Base-by-base conservation (phyloP, 2,797 vertebrate genomes). In the Catostomus latipinnis region DNA sequence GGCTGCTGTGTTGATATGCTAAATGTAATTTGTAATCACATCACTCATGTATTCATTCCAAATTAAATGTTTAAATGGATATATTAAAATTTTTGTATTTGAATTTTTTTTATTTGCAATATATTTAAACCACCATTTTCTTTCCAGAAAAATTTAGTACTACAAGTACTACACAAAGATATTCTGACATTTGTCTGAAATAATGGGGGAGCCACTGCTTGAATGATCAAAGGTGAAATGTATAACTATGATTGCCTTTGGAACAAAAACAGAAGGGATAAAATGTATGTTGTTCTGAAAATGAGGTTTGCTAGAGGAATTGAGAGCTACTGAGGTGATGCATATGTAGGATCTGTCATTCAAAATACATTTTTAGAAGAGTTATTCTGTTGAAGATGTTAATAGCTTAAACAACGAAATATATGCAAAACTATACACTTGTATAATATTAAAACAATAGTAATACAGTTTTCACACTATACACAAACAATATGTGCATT, bases 11-110 rank as follows among this genome's bases (percentile, higher is more conserved):
- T 52, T 18, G 10, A 62, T 70, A 70, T 13, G 48, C 57, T 78
- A 78, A 78, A 69, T 77, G 60, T 63, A 52, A 71, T 14, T 58
- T 71, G 49, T 62, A 53, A 62, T 18, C 57, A 53, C 66, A 70
- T 77, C 46, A 70, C 48, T 70, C 58, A 54, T n/a, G 8, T n/a
- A 48, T 69, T 77, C 10, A 69, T 61, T 48, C 1, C 50, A 34
- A 63, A 63, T 16, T 0, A 56, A 63, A 71, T 56, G 52, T 78
- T 78, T 46, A 61, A 70, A 70, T 70, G 6, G 4, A 58, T 12
- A 11, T 18, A 75, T 53, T 18, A 4, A 56, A 52, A 60, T 48
- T 16, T 61, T 56, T 61, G 57, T 13, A 6, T 70, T 68, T 53
- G 13, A 1, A 52, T 8, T 0, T 0, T 1, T 6, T 60, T 1